Evolutionary conservation across 2,113 vertebrate genomes (phyloP).

Genomic region (Proterorhinus semilunaris): DNA sequence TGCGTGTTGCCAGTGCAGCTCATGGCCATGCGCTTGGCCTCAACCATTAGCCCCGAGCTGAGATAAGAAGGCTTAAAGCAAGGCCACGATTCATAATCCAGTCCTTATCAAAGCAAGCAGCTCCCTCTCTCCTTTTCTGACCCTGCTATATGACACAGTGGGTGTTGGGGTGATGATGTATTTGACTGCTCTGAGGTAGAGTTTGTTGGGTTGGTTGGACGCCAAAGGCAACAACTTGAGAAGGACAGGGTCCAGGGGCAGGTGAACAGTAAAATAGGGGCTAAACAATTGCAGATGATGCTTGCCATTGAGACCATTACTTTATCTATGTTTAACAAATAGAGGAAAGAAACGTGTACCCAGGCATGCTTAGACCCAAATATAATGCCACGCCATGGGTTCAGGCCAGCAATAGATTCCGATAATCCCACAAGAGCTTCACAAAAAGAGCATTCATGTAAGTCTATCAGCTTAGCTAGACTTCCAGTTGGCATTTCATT

Average conservation of each 20-base stretch:
- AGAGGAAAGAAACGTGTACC: slow-evolving; percentile 2
- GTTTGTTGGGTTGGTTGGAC: slow-evolving; percentile 10
- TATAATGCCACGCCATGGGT: slow-evolving; percentile 36
- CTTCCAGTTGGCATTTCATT: background rate
- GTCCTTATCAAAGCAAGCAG: slow-evolving; percentile 76
- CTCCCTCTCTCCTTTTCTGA: slow-evolving; percentile 41
- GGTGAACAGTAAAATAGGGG: slow-evolving; percentile 36
- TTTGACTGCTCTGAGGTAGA: slow-evolving; percentile 61
- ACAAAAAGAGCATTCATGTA: slow-evolving; percentile 26
- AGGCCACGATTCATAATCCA: slow-evolving; percentile 75
- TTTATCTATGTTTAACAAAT: slow-evolving; percentile 54
- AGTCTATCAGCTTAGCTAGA: slow-evolving; percentile 12
- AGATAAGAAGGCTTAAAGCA: slow-evolving; percentile 75
- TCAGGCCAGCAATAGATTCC: slow-evolving; percentile 37
- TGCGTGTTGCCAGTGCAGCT: slow-evolving; percentile 54
- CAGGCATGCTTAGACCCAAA: slow-evolving; percentile 31
- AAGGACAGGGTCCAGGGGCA: slow-evolving; percentile 38
- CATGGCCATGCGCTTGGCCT: slow-evolving; percentile 60
- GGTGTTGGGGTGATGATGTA: slow-evolving; percentile 48
- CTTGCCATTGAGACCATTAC: slow-evolving; percentile 62
- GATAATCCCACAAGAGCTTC: slow-evolving; percentile 40
- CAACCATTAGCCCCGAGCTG: slow-evolving; percentile 70
- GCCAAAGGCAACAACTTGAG: slow-evolving; percentile 22
- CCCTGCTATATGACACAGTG: slow-evolving; percentile 27
- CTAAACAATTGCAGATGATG: slow-evolving; percentile 69